phyloP scores from a whole-genome alignment of 1,140 invertebrate species.

The Sarcophaga bullata region DNA sequence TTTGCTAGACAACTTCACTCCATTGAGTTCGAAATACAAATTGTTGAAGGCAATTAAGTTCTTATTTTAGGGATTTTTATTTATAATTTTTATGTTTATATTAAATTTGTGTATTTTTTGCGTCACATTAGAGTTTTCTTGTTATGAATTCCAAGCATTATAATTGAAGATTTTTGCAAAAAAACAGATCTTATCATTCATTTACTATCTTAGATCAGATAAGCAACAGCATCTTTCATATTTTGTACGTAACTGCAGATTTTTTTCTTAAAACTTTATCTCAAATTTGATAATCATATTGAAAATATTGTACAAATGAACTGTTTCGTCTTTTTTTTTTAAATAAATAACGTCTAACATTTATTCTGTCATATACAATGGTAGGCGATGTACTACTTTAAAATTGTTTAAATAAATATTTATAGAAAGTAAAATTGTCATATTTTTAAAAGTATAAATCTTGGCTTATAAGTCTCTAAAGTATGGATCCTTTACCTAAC shows the following conservation, averaged over 20 bases:
- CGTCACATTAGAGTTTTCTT: slow-evolving; percentile 2
- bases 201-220: slow-evolving; percentile 44
- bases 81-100: not conserved
- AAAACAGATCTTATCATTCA: slow-evolving; percentile 46
- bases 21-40: not conserved
- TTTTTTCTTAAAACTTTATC: not conserved
- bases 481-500: too few species aligned
- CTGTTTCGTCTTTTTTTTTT: too few species aligned
- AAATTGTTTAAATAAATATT: too few species aligned
- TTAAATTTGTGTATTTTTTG: not conserved
- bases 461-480: too few species aligned
- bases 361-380: too few species aligned
- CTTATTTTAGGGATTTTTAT: not conserved
- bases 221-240: slow-evolving; percentile 49
- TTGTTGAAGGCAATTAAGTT: not conserved
- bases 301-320: not conserved
- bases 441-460: too few species aligned
- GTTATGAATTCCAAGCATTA: not conserved
- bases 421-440: too few species aligned
- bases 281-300: slow-evolving; percentile 10
- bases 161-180: not conserved
- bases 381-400: too few species aligned
- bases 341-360: too few species aligned
- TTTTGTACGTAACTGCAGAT: slow-evolving; percentile 45
- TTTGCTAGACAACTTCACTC: not conserved